Conservation (phyloP, 2,888 invertebrate species). For the Colostygia pectinataria region DNA sequence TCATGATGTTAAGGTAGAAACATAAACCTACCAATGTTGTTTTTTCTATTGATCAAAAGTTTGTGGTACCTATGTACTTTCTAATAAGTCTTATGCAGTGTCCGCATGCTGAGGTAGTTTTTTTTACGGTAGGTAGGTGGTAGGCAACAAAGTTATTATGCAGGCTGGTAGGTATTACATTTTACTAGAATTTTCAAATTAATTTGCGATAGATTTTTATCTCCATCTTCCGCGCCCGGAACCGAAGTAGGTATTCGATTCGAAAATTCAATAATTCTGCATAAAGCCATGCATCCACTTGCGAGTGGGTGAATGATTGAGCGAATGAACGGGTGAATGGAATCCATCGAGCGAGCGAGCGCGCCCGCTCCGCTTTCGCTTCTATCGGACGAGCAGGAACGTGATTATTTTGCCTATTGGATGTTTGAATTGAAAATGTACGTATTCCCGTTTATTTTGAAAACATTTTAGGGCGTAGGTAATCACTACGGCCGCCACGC, state of each 20-base stretch:
- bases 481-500: constrained; percentile 3
- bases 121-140: no score
- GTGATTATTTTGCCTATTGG: constrained; percentile 62
- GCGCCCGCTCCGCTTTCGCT: constrained; percentile 46
- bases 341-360: constrained; percentile 51
- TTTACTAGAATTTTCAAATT: no score
- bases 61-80: no score
- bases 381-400: constrained; percentile 50
- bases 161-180: no score
- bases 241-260: constrained; percentile 50
- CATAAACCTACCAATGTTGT: no score
- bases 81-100: no score
- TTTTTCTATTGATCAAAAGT: no score
- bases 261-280: constrained; percentile 71
- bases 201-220: constrained; percentile 54
- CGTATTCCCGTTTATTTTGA: constrained; percentile 50
- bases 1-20: no score
- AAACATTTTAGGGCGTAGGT: constrained; percentile 42
- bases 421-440: constrained; percentile 48
- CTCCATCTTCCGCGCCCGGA: constrained; percentile 33
- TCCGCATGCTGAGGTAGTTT: no score
- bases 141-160: no score
- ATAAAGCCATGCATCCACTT: constrained; percentile 67
- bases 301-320: constrained; percentile 61
- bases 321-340: constrained; percentile 61